phyloP scores from a whole-genome alignment of 2,797 vertebrate species.

The Acropternis orthonyx region DNA sequence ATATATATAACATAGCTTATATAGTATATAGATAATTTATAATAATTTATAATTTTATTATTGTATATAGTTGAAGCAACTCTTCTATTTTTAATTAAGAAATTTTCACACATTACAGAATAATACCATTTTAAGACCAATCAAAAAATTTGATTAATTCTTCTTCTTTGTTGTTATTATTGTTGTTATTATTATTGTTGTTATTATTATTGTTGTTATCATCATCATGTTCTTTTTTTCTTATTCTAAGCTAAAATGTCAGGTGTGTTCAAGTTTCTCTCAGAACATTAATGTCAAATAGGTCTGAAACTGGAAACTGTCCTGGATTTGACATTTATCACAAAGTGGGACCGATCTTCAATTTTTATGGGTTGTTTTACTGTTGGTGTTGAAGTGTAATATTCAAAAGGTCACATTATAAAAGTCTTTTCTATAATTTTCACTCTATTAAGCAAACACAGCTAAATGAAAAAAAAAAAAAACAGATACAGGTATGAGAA shows the following conservation, averaged over 20 bases:
- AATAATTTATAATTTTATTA: neutral
- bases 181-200: neutral
- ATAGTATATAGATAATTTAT: neutral
- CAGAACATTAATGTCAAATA: neutral
- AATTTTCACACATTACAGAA: neutral
- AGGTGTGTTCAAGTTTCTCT: neutral
- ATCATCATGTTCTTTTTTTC: neutral
- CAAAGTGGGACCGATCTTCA: neutral
- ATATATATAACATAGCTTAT: neutral
- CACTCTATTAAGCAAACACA: neutral
- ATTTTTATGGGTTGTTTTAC: neutral
- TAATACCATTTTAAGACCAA: neutral
- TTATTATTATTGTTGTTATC: neutral
- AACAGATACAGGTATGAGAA: neutral
- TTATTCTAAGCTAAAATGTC: neutral
- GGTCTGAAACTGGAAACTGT: neutral
- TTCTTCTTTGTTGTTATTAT: no score
- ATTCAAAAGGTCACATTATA: neutral
- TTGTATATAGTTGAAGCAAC: neutral
- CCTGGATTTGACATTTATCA: neutral
- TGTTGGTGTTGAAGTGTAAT: neutral
- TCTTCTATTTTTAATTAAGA: neutral
- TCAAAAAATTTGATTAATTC: neutral
- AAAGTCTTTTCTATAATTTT: neutral
- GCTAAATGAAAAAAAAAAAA: neutral